phyloP scores from a whole-genome alignment of 2,113 vertebrate species.

The Neotoma lepida region DNA sequence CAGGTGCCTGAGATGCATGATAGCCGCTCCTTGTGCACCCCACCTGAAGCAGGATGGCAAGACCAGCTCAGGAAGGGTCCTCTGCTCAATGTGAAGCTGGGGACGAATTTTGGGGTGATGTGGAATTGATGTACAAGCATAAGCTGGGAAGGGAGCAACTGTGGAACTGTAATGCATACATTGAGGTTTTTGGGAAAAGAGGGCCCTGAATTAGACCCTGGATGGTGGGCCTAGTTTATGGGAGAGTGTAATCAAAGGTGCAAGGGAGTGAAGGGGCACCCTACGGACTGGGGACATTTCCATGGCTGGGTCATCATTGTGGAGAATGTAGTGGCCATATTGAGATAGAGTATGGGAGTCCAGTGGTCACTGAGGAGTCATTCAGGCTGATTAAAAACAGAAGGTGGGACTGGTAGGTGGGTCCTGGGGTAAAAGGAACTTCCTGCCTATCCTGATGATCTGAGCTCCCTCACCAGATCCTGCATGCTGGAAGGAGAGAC shows the following conservation, averaged over 20 bases:
- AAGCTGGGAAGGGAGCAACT: not conserved
- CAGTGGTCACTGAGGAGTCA: not conserved
- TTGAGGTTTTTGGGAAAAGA: not conserved
- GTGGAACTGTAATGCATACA: not conserved
- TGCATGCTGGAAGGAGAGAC: no score
- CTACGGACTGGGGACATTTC: not conserved
- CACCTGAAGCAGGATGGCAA: not conserved
- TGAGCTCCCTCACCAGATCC: not conserved
- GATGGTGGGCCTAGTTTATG: not conserved
- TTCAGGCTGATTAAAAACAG: not conserved
- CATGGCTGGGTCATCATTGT: not conserved
- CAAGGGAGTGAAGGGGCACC: rapidly evolving
- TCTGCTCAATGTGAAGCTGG: not conserved
- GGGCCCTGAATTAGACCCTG: not conserved
- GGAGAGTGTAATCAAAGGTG: not conserved
- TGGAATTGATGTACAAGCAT: not conserved
- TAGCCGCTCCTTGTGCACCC: not conserved
- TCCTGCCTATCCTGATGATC: not conserved
- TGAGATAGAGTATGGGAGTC: not conserved
- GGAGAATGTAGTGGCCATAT: not conserved
- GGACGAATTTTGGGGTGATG: not conserved
- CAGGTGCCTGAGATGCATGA: rapidly evolving
- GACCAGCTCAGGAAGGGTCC: not conserved
- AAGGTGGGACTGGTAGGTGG: no score
- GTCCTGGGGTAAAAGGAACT: no score